A percentile compares a stretch with the other conserved stretches of the same genome.
phyloP scores from a whole-genome alignment of 1,140 invertebrate genomes.

The Delia radicum region DNA sequence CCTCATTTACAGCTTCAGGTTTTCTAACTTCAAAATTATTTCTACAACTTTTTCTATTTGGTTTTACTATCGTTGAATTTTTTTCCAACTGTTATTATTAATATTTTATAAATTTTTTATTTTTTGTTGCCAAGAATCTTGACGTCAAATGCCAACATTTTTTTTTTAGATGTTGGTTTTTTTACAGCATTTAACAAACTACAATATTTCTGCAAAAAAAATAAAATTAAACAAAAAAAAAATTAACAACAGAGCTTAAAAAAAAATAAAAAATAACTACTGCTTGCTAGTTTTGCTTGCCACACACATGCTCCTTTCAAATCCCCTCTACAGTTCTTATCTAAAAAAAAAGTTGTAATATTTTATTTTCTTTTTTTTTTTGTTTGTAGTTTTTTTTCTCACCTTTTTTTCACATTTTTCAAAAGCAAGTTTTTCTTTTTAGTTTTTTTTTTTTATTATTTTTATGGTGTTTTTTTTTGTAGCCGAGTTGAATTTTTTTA shows the following conservation, averaged over 20 bases:
- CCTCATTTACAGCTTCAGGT: background rate
- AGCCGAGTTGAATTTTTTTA: background rate
- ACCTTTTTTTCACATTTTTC: constrained; percentile 5
- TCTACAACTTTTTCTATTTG: background rate
- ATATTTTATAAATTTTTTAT: background rate
- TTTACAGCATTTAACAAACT: constrained; percentile 11
- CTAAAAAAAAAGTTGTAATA: constrained; percentile 10
- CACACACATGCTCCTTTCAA: background rate
- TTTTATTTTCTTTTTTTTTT: constrained; percentile 13
- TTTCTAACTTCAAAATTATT: no score
- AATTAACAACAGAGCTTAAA: no score
- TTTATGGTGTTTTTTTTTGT: background rate
- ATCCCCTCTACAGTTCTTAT: background rate
- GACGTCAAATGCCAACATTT: constrained; percentile 18
- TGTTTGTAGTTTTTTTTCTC: background rate
- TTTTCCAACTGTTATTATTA: background rate
- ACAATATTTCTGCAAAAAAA: constrained; percentile 11
- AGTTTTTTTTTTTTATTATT: background rate
- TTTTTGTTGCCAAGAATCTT: constrained; percentile 23
- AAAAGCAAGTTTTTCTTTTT: constrained; percentile 12
- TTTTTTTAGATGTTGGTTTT: background rate
- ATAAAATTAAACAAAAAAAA: background rate
- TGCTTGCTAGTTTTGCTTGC: background rate
- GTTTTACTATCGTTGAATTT: background rate
- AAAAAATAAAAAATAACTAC: background rate